Evolutionary conservation across 2,797 vertebrate species (phyloP), one percentile per base, ranked within the genome.

Genomic region (Amazona ochrocephala): DNA sequence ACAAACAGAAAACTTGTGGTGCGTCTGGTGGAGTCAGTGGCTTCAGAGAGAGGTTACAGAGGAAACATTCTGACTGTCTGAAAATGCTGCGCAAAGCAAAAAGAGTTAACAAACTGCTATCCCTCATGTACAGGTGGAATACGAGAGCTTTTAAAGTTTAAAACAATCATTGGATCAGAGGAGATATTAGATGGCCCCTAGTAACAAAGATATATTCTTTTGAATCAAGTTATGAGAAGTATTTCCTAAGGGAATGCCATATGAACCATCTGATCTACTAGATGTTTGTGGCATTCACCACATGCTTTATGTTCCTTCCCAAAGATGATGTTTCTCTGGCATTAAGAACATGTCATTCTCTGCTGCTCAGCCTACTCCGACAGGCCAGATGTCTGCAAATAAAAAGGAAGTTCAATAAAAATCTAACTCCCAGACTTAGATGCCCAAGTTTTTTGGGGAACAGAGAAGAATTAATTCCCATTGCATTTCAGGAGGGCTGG

Each of bases 161-260:
- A 90, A 87, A 75, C 42, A 91, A 51, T 41, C 20, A 17, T 17
- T 10, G 4, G 68, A 47, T 85, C 12, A 56, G 62, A 79, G 15
- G 8, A 96, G 47, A 34, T 61, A 66, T 8, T 8, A 4, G 54
- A 74, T 77, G 50, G 58, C 29, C 93, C 30, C 47, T 72, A 89
- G 65, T 66, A 92, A 95, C 74, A 94, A 82, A 90, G 68, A 65
- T 24, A 37, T 73, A 89, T 29, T 92, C 78, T 70, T 95, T 17
- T 75, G 74, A 93, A n/a, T 91, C 42, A 62, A 87, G 53, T 61
- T 81, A 77, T 58, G 75, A 87, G 58, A 76, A 58, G 48, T n/a
- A 76, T 91, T 92, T 91, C 87, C 76, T 77, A 72, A 74, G 79
- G 81, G 89, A 90, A 90, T 45, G 53, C 53, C 50, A 37, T 68